Evolutionary conservation across 2,888 invertebrate species (phyloP).

Genomic region (Ormyrus thymus): DNA sequence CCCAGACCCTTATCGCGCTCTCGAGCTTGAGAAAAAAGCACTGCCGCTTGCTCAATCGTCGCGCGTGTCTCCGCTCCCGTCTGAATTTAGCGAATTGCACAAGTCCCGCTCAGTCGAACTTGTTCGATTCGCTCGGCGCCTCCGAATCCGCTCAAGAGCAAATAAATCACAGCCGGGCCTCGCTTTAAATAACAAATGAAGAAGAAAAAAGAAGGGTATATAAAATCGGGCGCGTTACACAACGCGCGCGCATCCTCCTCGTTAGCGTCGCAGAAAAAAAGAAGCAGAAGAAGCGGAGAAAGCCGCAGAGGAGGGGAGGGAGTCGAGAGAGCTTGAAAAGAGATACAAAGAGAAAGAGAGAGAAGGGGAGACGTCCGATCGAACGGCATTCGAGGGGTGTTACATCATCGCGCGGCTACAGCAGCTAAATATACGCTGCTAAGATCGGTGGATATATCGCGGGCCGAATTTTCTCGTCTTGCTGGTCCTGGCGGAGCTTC

Average conservation of each 20-base stretch:
- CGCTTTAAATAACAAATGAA: too few species aligned
- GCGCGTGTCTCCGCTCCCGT: too few species aligned
- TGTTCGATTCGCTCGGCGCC: not conserved
- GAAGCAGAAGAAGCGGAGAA: not conserved
- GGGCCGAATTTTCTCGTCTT: constrained; percentile 11
- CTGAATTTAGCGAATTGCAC: too few species aligned
- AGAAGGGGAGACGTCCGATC: not conserved
- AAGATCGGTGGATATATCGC: not conserved
- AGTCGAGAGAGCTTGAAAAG: not conserved
- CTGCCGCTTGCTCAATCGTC: too few species aligned
- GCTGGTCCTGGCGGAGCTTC: not conserved
- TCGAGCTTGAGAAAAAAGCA: too few species aligned
- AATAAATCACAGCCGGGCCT: not conserved
- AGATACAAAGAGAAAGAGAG: not conserved
- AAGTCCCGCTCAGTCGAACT: too few species aligned
- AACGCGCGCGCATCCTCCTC: not conserved
- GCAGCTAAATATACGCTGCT: constrained; percentile 20
- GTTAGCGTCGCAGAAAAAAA: constrained; percentile 9
- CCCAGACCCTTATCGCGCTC: too few species aligned
- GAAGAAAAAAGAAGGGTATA: too few species aligned
- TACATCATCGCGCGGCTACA: constrained; percentile 21
- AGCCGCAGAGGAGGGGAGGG: not conserved
- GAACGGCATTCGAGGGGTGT: constrained; percentile 16
- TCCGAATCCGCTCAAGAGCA: not conserved
- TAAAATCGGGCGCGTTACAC: not conserved